Percentiles rank a stretch among this genome's conserved stretches.
These are phyloP conservation scores for Venustoraphidia nigricollis DNA, from an alignment of 2,888 invertebrate species.

Conservation along the genomic window DNA sequence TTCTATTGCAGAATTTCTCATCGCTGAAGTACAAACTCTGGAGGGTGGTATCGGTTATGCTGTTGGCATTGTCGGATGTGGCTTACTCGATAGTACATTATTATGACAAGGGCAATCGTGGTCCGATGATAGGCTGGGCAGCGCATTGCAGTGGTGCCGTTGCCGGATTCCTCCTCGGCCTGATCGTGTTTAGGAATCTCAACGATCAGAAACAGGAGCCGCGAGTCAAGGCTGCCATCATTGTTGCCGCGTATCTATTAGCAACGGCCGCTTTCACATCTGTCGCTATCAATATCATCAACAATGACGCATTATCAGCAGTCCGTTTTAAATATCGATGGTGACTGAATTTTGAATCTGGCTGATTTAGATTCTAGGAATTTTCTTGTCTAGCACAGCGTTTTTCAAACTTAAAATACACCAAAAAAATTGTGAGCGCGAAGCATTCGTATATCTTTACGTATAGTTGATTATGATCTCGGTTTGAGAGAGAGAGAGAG, in stretches of 20 bases:
- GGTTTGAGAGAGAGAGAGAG: no score
- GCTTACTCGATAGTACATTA: slow-evolving; percentile 34
- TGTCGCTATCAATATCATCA: slow-evolving; percentile 3
- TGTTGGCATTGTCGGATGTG: slow-evolving; percentile 50
- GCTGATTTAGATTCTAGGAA: no score
- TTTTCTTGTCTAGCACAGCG: no score
- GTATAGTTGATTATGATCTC: no score
- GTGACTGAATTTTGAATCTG: neutral
- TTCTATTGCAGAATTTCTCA: slow-evolving; percentile 28
- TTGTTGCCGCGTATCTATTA: slow-evolving; percentile 2
- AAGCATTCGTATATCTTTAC: no score
- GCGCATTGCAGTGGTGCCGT: slow-evolving; percentile 56
- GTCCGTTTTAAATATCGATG: slow-evolving; percentile 4
- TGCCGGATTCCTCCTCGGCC: slow-evolving; percentile 46
- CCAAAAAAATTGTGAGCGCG: no score
- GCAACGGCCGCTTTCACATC: slow-evolving; percentile 2
- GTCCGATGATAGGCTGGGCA: slow-evolving; percentile 46
- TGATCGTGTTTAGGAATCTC: slow-evolving; percentile 35
- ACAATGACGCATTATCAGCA: neutral
- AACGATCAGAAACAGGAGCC: slow-evolving; percentile 12
- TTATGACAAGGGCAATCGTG: slow-evolving; percentile 24
- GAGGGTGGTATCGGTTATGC: slow-evolving; percentile 40
- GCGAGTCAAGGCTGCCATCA: slow-evolving; percentile 1
- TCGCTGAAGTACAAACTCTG: slow-evolving; percentile 30
- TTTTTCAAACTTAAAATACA: no score